phyloP scores from a whole-genome alignment of 2,888 invertebrate genomes.

The Himalopsyche kuldschensis region DNA sequence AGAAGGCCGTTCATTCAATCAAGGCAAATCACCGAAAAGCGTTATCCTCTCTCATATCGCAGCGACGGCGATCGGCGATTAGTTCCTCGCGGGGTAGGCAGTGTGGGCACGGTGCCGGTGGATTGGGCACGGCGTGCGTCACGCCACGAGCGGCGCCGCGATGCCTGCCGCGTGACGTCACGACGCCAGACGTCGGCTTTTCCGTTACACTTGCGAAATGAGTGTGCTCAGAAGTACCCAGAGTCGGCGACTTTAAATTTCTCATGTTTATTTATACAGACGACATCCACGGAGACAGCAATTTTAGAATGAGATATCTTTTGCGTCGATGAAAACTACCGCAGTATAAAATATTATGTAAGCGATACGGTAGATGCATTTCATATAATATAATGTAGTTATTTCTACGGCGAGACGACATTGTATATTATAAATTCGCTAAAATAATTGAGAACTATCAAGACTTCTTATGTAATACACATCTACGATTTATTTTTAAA shows the following conservation, averaged over 20 bases:
- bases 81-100: neutral
- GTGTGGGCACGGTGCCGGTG: neutral
- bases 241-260: neutral
- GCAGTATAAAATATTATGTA: neutral
- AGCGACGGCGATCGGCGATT: neutral
- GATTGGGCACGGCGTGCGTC: conserved; percentile 20
- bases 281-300: neutral
- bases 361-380: no score
- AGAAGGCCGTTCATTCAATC: neutral
- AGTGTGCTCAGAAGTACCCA: neutral
- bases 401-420: no score
- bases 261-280: neutral
- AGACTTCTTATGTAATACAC: no score
- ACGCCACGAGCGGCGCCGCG: conserved; percentile 21
- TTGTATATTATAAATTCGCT: no score
- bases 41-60: neutral
- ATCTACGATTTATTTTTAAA: no score
- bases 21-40: neutral
- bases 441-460: no score
- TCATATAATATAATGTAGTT: no score
- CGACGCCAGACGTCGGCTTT: conserved; percentile 9
- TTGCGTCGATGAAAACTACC: neutral
- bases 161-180: conserved; percentile 32
- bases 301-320: neutral
- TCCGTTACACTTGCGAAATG: neutral